Evolutionary conservation across 2,113 vertebrate species (phyloP), one percentile per base, ranked within the genome.

Genomic region (Apeltes quadracus): DNA sequence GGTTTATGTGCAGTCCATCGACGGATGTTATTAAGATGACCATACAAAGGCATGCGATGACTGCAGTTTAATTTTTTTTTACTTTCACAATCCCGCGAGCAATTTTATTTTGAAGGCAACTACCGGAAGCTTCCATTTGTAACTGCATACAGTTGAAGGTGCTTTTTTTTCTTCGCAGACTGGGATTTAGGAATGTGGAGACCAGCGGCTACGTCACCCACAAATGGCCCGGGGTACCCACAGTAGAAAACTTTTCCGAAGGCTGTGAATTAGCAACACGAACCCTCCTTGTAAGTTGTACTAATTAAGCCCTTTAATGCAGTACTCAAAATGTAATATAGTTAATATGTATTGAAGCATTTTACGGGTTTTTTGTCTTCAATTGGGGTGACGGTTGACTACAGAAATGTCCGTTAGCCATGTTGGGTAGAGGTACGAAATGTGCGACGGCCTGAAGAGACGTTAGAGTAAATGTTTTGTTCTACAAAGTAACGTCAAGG

Each of bases 181-280:
- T 72, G 72, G 34, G 86, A 50, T 80, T 89, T 71, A 81, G 90
- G 89, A 92, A 92, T 90, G 88, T 90, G 85, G 87, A 88, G 70
- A 39, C 82, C 84, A 76, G 72, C 77, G 11, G 55, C 84, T 63
- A 84, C 88, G 85, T 89, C 84, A 85, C 84, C 82, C 83, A 53
- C 58, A 82, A 76, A 70, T 9, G 69, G n/a, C 56, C 70, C 3
- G 78, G 72, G 84, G 83, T 67, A 5, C 58, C 48, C 46, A 74
- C 63, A 65, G n/a, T 1, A 14, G 14, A 36, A 78, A 86, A 83
- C 54, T 78, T 76, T 38, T 64, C 1, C 50, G 9, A 36, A 48
- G 53, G n/a, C 77, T 7, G 2, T 1, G 7, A 38, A 13, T 9
- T 20, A 9, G 1, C 5, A 7, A 23, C 2, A 41, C 5, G 2